Base-by-base conservation (phyloP, 2,797 vertebrate species). In the Chelidonichthys spinosus region DNA sequence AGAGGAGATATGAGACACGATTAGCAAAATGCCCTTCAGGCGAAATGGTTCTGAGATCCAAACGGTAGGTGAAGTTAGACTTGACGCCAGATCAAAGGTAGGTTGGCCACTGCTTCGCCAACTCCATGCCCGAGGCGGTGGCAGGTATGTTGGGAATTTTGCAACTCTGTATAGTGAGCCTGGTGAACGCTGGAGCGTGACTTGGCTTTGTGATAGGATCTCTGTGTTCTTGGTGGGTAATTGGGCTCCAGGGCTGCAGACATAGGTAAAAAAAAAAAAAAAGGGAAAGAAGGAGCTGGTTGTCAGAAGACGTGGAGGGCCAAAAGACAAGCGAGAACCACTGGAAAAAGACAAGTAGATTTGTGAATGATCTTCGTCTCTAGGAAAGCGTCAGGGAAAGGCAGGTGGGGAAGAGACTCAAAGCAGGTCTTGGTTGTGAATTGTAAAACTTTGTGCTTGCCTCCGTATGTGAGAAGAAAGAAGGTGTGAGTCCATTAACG, bases 191-290 rank as follows among this genome's bases (percentile, higher is more conserved):
- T 77, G 61, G 76, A 91, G 89, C 83, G 52, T 90, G 87, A 87
- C 82, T 72, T 40, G 62, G 75, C 84, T 89, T 90, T 89, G 85
- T 85, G 89, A 93, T 91, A 77, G 79, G 83, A 92, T 92, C 83
- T 83, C 74, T 87, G 70, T 89, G 88, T 91, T 87, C 84, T 91
- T 76, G 59, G 64, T 71, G 78, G 82, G 87, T 92, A 92, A 92
- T 93, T 92, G 91, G 90, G 83, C 93, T 91, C 88, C 69, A 69
- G 85, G 79, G 85, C 62, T 85, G 56, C 72, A 85, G 78, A 80
- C 75, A 72, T 54, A 76, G 60, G 65, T 71, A 76, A 72, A 77
- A 65, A 84, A 56, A 76, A 76, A 25, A 25, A 25, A 25, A 25
- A 25, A 2, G 25, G 74, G 54, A 78, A 74, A 79, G 83, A 79